Base-by-base conservation (phyloP, 1,140 invertebrate genomes). In the Sarcophaga bullata region DNA sequence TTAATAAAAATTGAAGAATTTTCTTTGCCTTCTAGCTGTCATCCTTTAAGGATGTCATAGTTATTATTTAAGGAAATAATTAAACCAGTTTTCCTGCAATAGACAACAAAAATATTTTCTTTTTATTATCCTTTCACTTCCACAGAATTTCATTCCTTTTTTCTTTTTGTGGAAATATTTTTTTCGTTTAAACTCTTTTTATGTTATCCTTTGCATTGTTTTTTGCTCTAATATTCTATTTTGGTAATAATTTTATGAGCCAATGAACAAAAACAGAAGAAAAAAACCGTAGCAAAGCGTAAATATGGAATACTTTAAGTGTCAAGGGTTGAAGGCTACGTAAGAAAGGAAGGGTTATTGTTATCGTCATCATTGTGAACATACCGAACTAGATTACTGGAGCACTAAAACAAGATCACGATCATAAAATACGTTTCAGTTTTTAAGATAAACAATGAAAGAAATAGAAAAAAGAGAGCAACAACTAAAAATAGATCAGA, bases 241-340 rank as follows among this genome's bases (percentile, higher is more conserved):
- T 68, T 68, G 62, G 62, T 68, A 68, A 68, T 68, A 68, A 68
- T 19, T 68, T 68, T 68, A 68, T 68, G 62, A 68, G n/a, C 8
- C 9, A n/a, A 68, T 9, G n/a, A 68, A 68, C 62, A 68, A 68
- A 37, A 37, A 37, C 25, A 37, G 25, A 37, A 37, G 25, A 37
- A 37, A 37, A 68, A 68, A 68, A 68, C 62, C 62, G 19, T n/a
- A 68, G 62, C 62, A 68, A 19, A 68, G 62, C 62, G n/a, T 19
- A 19, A 7, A 68, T 68, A 19, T 68, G 8, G 8, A 19, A 8
- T 68, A 0, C 9, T 68, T 68, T 25, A 19, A 15, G 6, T 19
- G 6, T 68, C 7, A 9, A 25, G 17, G 9, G 17, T 19, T 19
- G 19, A 17, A 68, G n/a, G n/a, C 9, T 3, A 25, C 5, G 19